Percentiles rank a stretch among this genome's conserved stretches.
Evolutionary conservation across 2,113 vertebrate genomes (phyloP).

Genomic region (Corythornis madagascariensis): DNA sequence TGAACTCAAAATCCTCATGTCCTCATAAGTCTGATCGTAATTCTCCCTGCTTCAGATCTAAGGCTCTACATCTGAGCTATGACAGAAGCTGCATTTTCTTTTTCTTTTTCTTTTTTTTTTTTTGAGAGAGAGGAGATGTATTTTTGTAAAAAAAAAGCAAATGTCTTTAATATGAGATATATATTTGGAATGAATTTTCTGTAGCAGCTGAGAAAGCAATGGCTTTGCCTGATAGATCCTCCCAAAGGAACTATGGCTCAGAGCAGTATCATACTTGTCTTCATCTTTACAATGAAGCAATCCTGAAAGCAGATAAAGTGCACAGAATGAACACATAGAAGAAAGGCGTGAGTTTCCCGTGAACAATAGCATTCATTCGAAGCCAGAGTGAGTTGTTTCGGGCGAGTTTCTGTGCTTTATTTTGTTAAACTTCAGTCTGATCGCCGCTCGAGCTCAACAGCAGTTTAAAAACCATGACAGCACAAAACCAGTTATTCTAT

Average conservation of each 20-base stretch:
- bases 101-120: neutral
- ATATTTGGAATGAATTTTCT: constrained; percentile 8
- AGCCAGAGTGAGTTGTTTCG: neutral
- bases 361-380: neutral
- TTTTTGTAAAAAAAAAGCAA: neutral
- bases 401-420: neutral
- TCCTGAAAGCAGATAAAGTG: constrained; percentile 13
- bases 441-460: neutral
- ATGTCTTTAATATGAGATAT: neutral
- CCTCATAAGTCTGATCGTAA: neutral
- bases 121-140: neutral
- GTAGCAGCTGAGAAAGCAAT: neutral
- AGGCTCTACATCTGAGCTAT: neutral
- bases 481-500: neutral
- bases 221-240: constrained; percentile 30
- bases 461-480: neutral
- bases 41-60: neutral
- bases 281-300: neutral
- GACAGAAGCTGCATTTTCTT: neutral
- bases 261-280: neutral
- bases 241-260: neutral
- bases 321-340: neutral
- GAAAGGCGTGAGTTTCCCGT: neutral
- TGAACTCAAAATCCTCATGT: neutral
- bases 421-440: constrained; percentile 13